Evolutionary conservation across 2,888 invertebrate species (phyloP).

Genomic region (Tenthredo distinguenda): DNA sequence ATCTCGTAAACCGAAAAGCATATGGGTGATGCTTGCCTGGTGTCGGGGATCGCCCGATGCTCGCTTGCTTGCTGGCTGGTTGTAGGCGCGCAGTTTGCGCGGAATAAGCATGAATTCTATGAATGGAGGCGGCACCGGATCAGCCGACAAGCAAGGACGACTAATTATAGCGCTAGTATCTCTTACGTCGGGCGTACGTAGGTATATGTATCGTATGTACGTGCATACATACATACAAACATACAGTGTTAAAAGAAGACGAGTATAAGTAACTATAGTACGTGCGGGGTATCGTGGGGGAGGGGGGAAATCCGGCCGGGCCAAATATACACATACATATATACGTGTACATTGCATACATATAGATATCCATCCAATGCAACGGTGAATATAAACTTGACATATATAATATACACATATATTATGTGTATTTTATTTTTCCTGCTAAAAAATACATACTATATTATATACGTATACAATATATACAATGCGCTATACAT

Average conservation of each 20-base stretch:
- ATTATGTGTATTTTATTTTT: not conserved
- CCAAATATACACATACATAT: conserved; percentile 22
- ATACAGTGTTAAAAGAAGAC: not conserved
- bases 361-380: not conserved
- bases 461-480: not conserved
- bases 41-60: not conserved
- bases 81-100: conserved; percentile 33
- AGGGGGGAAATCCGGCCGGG: conserved; percentile 21
- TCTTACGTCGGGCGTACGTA: conserved; percentile 62
- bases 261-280: not conserved
- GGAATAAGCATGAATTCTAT: conserved; percentile 66
- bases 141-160: conserved; percentile 74
- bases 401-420: not conserved
- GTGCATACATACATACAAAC: not conserved
- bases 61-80: not conserved
- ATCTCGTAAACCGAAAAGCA: not conserved
- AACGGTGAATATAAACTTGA: not conserved
- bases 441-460: not conserved
- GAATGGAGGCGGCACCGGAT: conserved; percentile 74
- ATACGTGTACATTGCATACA: not conserved
- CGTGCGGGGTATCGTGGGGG: not conserved
- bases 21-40: not conserved
- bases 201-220: not conserved
- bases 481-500: not conserved
- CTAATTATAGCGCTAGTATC: conserved; percentile 73